Percentiles rank a stretch among this genome's conserved stretches.
Evolutionary conservation across 1,140 invertebrate genomes (phyloP).

Genomic region (Elymnias hypermnestra): DNA sequence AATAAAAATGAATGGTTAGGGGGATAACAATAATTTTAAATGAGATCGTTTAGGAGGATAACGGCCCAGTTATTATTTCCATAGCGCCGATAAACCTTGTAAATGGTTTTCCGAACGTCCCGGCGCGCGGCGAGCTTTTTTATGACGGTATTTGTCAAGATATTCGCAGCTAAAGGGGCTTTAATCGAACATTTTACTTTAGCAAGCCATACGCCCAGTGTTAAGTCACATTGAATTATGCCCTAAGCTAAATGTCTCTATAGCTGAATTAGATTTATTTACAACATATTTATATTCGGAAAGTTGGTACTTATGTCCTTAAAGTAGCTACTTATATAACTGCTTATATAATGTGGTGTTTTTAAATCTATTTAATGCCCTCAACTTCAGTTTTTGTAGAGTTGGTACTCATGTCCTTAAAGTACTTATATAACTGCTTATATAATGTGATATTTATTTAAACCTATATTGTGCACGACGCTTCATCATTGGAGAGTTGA

Average conservation of each 20-base stretch:
- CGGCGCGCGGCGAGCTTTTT: conserved; percentile 57
- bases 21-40: conserved; percentile 70
- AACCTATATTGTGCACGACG: no score
- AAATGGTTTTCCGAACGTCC: conserved; percentile 72
- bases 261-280: no score
- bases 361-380: conserved; percentile 20
- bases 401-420: no score
- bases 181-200: conserved; percentile 66
- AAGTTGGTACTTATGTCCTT: no score
- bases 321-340: no score
- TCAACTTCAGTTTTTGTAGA: no score
- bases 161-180: conserved; percentile 58
- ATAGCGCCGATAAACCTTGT: conserved; percentile 70
- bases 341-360: no score
- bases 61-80: conserved; percentile 71
- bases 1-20: conserved; percentile 59
- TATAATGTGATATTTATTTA: no score
- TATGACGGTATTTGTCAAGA: conserved; percentile 73
- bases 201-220: conserved; percentile 54
- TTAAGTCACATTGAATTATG: neutral
- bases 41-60: conserved; percentile 71
- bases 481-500: no score
- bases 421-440: no score
- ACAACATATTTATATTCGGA: no score
- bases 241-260: no score